These are phyloP conservation scores for Dicentrarchus labrax DNA, from an alignment of 2,113 vertebrate species.

Conservation along the genomic window DNA sequence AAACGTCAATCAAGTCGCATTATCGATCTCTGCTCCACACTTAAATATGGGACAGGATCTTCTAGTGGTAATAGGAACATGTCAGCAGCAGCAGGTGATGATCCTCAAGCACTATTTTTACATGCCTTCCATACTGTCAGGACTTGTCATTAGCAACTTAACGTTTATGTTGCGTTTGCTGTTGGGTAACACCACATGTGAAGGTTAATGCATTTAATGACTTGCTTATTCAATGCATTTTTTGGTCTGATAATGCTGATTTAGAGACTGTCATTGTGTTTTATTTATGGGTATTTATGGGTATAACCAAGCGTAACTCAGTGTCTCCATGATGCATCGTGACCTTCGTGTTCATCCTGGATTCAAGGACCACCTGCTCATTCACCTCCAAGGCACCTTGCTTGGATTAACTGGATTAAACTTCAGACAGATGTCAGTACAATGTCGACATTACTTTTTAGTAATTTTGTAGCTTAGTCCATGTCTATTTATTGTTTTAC, in stretches of 20 bases:
- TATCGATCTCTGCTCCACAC: conserved; percentile 52
- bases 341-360: conserved; percentile 50
- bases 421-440: conserved; percentile 23
- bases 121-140: conserved; percentile 38
- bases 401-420: conserved; percentile 45
- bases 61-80: conserved; percentile 61
- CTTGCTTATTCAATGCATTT: background rate
- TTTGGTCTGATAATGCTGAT: background rate
- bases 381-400: conserved; percentile 55
- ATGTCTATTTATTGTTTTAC: no score
- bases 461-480: no score
- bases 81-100: conserved; percentile 64
- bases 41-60: conserved; percentile 58
- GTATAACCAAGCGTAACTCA: background rate
- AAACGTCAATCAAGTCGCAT: conserved; percentile 67
- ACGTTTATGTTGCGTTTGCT: background rate
- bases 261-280: background rate
- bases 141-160: conserved; percentile 15
- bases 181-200: background rate
- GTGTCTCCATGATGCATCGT: background rate
- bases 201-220: background rate
- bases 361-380: conserved; percentile 50
- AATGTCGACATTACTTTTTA: background rate
- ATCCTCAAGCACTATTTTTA: conserved; percentile 74
- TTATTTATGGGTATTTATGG: background rate